These are phyloP conservation scores for Otolemur garnettii DNA, from an alignment of 2,113 vertebrate species.

Conservation along the genomic window DNA sequence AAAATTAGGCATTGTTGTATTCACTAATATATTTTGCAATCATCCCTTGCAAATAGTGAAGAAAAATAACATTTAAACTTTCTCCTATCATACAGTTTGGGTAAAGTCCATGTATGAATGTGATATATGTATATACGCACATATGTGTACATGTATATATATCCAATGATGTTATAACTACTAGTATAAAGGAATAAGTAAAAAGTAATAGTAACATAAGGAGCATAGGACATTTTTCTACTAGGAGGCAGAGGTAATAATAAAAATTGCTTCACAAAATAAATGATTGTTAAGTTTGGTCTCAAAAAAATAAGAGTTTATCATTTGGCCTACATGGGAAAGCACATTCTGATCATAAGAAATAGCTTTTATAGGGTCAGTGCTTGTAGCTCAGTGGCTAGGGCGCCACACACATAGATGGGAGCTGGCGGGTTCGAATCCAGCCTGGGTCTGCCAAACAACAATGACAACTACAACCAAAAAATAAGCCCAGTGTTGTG, in stretches of 20 bases:
- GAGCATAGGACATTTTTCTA: neutral
- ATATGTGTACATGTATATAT: neutral
- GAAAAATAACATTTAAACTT: neutral
- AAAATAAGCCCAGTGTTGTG: no score
- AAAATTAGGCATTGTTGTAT: neutral
- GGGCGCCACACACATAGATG: no score
- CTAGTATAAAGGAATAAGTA: neutral
- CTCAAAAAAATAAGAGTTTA: neutral
- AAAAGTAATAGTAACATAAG: neutral
- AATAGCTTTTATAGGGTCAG: neutral
- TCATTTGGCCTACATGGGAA: neutral
- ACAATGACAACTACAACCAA: no score
- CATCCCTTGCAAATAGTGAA: neutral
- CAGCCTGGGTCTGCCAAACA: no score
- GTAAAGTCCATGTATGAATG: neutral
- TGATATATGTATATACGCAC: neutral
- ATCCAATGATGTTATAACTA: neutral
- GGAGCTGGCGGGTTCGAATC: no score
- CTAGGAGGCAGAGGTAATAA: neutral
- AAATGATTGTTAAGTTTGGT: neutral
- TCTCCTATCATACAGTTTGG: neutral
- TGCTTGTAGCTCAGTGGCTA: no score
- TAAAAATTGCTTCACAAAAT: neutral
- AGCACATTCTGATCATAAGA: neutral
- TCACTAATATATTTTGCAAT: neutral